These are phyloP conservation scores for Colius striatus DNA, from an alignment of 2,113 vertebrate species.

Conservation along the genomic window DNA sequence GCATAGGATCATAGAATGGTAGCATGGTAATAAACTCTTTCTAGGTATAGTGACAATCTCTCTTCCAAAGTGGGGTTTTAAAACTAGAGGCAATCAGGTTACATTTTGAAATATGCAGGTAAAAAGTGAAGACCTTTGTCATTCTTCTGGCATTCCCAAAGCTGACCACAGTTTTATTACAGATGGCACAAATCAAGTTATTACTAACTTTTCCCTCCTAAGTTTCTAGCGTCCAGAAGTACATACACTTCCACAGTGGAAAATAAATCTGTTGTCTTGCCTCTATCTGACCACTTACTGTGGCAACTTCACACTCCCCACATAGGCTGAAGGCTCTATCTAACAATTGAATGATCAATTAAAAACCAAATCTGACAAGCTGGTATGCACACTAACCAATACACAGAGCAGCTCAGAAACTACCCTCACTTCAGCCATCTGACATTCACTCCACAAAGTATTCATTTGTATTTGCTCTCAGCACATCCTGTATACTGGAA, in stretches of 20 bases:
- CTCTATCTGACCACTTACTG: neutral
- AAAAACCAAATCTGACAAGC: neutral
- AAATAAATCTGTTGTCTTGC: neutral
- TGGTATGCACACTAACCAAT: neutral
- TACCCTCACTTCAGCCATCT: neutral
- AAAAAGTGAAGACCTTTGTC: neutral
- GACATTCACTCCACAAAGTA: neutral
- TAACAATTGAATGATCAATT: neutral
- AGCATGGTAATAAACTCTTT: neutral
- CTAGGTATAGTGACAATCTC: neutral
- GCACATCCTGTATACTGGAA: neutral
- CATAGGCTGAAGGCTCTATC: neutral
- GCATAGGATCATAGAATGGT: neutral
- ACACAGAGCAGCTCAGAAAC: neutral
- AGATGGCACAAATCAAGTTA: neutral
- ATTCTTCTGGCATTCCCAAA: neutral
- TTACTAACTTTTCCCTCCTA: neutral
- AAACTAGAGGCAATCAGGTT: neutral
- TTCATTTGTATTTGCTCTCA: neutral
- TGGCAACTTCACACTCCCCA: neutral
- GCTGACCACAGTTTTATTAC: neutral
- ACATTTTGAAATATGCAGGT: neutral
- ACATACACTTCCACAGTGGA: neutral
- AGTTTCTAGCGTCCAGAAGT: neutral
- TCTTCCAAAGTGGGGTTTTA: neutral